Evolutionary conservation across 2,113 vertebrate species (phyloP).

Genomic region (Toxostoma redivivum): DNA sequence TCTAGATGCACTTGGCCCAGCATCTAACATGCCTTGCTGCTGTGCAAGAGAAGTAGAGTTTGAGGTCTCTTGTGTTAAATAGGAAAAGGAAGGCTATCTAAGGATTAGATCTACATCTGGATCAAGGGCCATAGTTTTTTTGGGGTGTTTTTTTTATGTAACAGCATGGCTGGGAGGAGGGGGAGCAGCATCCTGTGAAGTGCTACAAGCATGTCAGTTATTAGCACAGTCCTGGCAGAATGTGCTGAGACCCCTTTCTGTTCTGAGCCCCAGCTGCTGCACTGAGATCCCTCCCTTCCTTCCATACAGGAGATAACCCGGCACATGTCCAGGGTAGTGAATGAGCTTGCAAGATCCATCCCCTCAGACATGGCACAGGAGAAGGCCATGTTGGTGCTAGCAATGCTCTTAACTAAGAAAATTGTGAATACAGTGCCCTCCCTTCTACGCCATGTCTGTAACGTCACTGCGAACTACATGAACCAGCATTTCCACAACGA

Average conservation of each 20-base stretch:
- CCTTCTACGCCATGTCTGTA: constrained; percentile 71
- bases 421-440: constrained; percentile 72
- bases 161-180: background rate
- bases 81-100: background rate
- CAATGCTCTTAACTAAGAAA: constrained; percentile 81
- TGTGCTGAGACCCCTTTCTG: background rate
- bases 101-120: background rate
- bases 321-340: constrained; percentile 59
- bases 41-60: background rate
- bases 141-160: background rate
- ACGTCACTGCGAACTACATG: constrained; percentile 67
- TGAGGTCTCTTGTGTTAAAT: background rate
- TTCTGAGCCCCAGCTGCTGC: background rate
- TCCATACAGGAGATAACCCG: constrained; percentile 64
- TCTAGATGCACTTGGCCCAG: background rate
- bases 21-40: background rate
- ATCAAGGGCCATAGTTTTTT: background rate
- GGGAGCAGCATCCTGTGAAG: background rate
- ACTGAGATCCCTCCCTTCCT: background rate
- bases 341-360: background rate
- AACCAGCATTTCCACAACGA: constrained; percentile 28
- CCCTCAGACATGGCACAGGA: constrained; percentile 70
- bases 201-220: background rate
- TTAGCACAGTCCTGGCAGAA: background rate
- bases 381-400: constrained; percentile 71